A percentile compares a stretch with the other conserved stretches of the same genome.
phyloP scores from a whole-genome alignment of 2,113 vertebrate species.

The Lophura nycthemera region DNA sequence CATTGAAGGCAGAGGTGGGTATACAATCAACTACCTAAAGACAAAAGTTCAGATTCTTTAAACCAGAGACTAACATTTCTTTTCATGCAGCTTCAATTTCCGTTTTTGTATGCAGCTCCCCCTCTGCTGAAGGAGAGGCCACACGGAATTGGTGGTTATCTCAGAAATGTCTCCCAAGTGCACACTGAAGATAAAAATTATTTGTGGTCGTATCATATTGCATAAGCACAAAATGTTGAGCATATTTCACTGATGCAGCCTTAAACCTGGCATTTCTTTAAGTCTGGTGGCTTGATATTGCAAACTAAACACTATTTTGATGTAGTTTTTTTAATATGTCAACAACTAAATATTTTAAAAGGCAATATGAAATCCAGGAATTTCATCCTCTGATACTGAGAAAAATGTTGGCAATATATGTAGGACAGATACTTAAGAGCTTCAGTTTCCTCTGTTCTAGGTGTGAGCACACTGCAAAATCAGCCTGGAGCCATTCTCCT shows the following conservation, averaged over 20 bases:
- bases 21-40: neutral
- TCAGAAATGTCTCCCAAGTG: fast-evolving
- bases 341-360: neutral
- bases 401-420: neutral
- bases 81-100: neutral
- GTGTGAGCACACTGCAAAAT: neutral
- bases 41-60: neutral
- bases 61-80: neutral
- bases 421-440: neutral
- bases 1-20: neutral
- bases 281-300: neutral
- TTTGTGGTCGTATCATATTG: neutral
- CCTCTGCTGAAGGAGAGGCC: neutral
- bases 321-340: neutral
- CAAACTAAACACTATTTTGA: neutral
- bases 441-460: neutral
- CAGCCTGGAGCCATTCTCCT: neutral
- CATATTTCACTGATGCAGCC: neutral
- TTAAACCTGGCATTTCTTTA: neutral
- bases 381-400: neutral
- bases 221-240: neutral
- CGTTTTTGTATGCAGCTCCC: neutral
- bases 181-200: neutral
- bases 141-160: neutral
- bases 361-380: neutral